Evolutionary conservation across 2,797 vertebrate genomes (phyloP).

Genomic region (Loris lydekkerianus): DNA sequence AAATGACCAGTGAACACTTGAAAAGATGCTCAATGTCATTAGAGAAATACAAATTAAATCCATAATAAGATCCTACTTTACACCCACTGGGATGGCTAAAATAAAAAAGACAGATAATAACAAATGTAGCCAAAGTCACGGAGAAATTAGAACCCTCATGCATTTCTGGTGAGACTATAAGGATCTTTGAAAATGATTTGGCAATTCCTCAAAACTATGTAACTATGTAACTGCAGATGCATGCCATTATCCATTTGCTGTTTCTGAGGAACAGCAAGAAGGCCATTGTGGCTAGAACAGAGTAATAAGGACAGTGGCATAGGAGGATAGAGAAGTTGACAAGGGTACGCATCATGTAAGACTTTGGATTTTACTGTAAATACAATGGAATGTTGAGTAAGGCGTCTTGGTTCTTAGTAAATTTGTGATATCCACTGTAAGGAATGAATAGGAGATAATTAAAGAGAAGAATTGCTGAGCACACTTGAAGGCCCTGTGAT

Average conservation of each 20-base stretch:
- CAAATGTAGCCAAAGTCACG: background rate
- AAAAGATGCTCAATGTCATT: constrained; percentile 42
- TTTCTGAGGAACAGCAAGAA: constrained; percentile 44
- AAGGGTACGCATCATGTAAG: background rate
- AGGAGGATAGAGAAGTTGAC: constrained; percentile 3
- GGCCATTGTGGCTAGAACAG: background rate
- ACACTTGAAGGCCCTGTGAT: constrained; percentile 4
- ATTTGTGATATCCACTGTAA: constrained; percentile 21
- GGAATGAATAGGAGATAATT: background rate
- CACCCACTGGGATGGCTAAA: background rate
- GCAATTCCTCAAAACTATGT: constrained; percentile 28
- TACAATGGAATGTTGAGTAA: background rate
- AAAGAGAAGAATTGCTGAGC: constrained; percentile 23
- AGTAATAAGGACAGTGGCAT: background rate
- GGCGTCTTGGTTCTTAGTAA: constrained; percentile 36
- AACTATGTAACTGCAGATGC: background rate
- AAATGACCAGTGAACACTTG: background rate
- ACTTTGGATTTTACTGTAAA: constrained; percentile 59
- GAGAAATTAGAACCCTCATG: background rate
- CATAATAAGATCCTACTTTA: background rate
- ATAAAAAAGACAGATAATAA: background rate
- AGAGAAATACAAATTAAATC: constrained; percentile 59
- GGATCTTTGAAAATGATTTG: background rate
- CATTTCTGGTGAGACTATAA: background rate
- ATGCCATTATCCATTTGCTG: background rate